Percentiles rank a stretch among this genome's conserved stretches.
Evolutionary conservation across 2,888 invertebrate genomes (phyloP).

Genomic region (Drosophila kambysellisi): DNA sequence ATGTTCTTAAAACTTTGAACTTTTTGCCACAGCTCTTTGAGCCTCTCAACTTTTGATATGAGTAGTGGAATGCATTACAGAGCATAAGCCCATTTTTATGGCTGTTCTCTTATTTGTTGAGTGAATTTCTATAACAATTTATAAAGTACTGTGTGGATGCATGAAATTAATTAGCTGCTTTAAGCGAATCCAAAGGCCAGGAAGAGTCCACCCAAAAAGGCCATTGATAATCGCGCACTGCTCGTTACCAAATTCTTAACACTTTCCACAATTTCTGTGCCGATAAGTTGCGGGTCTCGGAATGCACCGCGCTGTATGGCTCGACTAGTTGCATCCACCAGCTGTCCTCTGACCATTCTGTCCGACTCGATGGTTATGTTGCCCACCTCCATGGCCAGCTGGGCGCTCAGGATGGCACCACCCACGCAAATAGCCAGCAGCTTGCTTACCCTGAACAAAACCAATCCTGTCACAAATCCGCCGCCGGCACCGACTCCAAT

Average conservation of each 20-base stretch:
- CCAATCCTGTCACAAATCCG: slow-evolving; percentile 46
- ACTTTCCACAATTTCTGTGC: slow-evolving; percentile 3
- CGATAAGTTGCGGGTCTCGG: too few relatives aligned
- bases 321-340: neutral
- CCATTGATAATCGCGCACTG: slow-evolving; percentile 39
- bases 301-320: neutral
- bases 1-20: slow-evolving; percentile 78
- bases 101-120: slow-evolving; percentile 30
- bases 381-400: slow-evolving; percentile 49
- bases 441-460: slow-evolving; percentile 48
- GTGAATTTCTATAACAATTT: slow-evolving; percentile 18
- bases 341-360: neutral
- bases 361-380: slow-evolving; percentile 20
- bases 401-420: slow-evolving; percentile 17
- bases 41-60: slow-evolving; percentile 53
- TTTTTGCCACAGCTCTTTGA: slow-evolving; percentile 52
- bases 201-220: slow-evolving; percentile 60
- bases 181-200: slow-evolving; percentile 60
- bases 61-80: slow-evolving; percentile 1
- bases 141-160: slow-evolving; percentile 9
- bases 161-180: slow-evolving; percentile 1
- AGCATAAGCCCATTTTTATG: neutral
- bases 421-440: slow-evolving; percentile 47
- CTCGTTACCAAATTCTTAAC: neutral
- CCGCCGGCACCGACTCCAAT: slow-evolving; percentile 44